Conservation (phyloP, 2,888 invertebrate genomes). For the Thyatira batis region DNA sequence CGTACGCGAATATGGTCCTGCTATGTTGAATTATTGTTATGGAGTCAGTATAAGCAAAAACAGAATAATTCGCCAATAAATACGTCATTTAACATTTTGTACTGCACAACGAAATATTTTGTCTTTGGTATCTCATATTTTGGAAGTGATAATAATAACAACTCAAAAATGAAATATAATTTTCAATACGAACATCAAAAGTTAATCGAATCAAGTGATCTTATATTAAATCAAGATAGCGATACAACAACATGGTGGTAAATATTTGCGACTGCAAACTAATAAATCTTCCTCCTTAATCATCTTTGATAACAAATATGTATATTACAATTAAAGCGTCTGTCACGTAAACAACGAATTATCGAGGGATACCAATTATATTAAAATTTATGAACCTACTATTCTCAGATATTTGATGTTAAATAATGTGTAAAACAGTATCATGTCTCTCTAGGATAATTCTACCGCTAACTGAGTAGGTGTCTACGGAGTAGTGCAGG, state of each 20-base stretch:
- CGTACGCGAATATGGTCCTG: neutral
- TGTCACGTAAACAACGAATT: too few relatives aligned
- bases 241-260: slow-evolving; percentile 14
- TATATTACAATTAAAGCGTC: too few relatives aligned
- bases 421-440: too few relatives aligned
- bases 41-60: neutral
- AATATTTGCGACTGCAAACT: neutral
- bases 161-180: neutral
- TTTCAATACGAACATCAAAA: slow-evolving; percentile 22
- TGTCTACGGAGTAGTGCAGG: too few relatives aligned
- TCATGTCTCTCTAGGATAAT: too few relatives aligned
- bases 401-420: too few relatives aligned
- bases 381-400: too few relatives aligned
- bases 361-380: too few relatives aligned
- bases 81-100: neutral
- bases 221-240: slow-evolving; percentile 6
- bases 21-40: neutral
- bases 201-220: slow-evolving; percentile 2
- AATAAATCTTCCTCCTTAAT: neutral
- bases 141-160: neutral
- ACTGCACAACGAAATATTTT: neutral
- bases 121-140: neutral
- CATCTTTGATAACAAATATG: too few relatives aligned
- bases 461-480: too few relatives aligned
- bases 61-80: neutral